These are phyloP conservation scores for Hermaeophaga mercurialis DNA, from an alignment of 2,888 invertebrate species.

Conservation along the genomic window DNA sequence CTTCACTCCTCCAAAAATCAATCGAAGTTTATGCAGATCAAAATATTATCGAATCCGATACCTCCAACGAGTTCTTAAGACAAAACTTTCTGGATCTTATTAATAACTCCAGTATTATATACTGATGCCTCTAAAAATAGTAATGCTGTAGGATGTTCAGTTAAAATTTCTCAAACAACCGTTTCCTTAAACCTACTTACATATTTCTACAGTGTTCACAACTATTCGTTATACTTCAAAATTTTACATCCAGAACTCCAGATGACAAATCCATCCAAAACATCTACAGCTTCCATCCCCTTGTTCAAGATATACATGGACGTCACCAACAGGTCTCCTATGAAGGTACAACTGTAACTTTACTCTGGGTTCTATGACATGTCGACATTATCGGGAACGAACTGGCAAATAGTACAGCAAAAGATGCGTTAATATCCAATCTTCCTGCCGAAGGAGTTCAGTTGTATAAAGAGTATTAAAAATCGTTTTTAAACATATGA, in stretches of 20 bases:
- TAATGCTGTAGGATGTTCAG: too few species aligned
- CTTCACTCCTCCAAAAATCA: not conserved
- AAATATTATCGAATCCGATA: not conserved
- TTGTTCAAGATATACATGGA: not conserved
- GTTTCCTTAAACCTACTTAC: not conserved
- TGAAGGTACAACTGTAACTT: not conserved
- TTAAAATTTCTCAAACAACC: not conserved
- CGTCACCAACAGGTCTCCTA: not conserved
- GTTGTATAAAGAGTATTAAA: not conserved
- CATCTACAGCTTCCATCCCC: too few species aligned
- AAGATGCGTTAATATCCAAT: not conserved
- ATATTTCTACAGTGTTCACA: not conserved
- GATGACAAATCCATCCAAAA: not conserved
- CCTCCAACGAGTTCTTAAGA: not conserved
- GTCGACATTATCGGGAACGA: not conserved
- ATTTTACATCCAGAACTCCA: not conserved
- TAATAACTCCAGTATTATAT: not conserved
- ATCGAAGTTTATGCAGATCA: not conserved
- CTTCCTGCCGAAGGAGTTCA: not conserved
- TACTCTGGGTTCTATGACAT: conserved; percentile 1
- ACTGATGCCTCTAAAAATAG: not conserved
- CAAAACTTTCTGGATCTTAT: conserved; percentile 1
- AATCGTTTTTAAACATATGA: not conserved
- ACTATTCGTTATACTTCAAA: not conserved
- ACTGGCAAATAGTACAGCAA: not conserved